phyloP scores from a whole-genome alignment of 2,888 invertebrate species.

The Malthinus seriepunctatus region DNA sequence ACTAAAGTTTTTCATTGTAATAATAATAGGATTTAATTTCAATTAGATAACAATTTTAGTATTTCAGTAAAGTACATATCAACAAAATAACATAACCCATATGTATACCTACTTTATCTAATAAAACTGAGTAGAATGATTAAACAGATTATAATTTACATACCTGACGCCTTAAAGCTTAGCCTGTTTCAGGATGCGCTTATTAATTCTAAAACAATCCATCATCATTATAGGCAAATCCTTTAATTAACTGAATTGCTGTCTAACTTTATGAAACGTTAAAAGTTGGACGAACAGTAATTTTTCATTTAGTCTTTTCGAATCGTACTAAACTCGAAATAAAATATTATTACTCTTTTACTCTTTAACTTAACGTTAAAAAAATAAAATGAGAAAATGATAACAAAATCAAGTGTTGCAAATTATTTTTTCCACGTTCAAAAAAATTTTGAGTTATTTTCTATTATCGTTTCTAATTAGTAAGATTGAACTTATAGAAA shows the following conservation, averaged over 20 bases:
- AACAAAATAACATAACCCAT: background rate
- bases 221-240: constrained; percentile 48
- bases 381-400: background rate
- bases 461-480: too few species aligned
- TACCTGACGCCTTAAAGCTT: constrained; percentile 22
- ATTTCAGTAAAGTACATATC: background rate
- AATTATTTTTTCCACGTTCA: too few species aligned
- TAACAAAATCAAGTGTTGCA: background rate
- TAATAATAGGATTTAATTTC: too few species aligned
- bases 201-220: constrained; percentile 47
- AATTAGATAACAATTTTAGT: background rate
- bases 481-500: too few species aligned
- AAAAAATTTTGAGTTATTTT: too few species aligned
- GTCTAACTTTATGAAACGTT: constrained; percentile 44
- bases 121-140: constrained; percentile 21
- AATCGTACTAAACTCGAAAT: constrained; percentile 20
- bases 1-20: too few species aligned
- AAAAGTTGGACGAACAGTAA: constrained; percentile 40
- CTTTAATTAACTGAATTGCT: constrained; percentile 47
- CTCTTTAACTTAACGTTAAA: background rate
- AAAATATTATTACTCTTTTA: constrained; percentile 2
- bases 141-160: constrained; percentile 18
- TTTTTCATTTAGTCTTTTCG: constrained; percentile 36
- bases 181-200: constrained; percentile 33
- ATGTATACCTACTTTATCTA: background rate